Evolutionary conservation across 2,888 invertebrate genomes (phyloP).

Genomic region (Theodoxus fluviatilis): DNA sequence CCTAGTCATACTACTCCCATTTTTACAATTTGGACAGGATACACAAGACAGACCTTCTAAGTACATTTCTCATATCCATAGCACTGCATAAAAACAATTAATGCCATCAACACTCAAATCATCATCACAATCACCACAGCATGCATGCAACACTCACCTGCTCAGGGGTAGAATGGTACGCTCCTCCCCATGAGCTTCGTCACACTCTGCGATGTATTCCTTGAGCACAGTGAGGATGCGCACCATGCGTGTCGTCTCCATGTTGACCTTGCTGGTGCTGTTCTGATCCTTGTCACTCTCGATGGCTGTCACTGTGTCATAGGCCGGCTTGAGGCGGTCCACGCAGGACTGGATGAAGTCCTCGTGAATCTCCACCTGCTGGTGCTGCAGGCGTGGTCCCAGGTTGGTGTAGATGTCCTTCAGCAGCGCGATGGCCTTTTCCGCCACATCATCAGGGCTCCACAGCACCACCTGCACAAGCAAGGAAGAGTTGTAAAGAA

Average conservation of each 20-base stretch:
- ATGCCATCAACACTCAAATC: not conserved
- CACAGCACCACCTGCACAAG: conserved; percentile 77
- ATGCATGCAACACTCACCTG: conserved; percentile 67
- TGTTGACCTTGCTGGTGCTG: conserved; percentile 69
- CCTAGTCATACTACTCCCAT: no score
- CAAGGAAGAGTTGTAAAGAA: conserved; percentile 14
- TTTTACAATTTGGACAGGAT: not conserved
- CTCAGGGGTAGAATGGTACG: conserved; percentile 87
- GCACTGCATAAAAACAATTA: not conserved
- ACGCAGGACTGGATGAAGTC: conserved; percentile 91
- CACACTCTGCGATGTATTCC: conserved; percentile 95
- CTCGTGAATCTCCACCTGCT: conserved; percentile 83
- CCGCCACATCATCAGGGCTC: conserved; percentile 90
- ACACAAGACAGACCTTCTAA: not conserved
- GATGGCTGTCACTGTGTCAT: conserved; percentile 74
- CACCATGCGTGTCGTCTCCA: conserved; percentile 81
- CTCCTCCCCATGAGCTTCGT: conserved; percentile 77
- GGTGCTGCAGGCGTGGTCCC: conserved; percentile 82
- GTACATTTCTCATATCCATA: not conserved
- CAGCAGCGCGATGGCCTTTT: conserved; percentile 87
- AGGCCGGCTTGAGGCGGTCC: conserved; percentile 79
- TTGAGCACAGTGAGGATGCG: conserved; percentile 91
- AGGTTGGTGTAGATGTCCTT: conserved; percentile 93
- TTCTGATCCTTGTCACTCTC: conserved; percentile 66
- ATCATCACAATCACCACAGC: not conserved